phyloP scores from a whole-genome alignment of 1,140 invertebrate species.

The Acromyrmex echinatior region DNA sequence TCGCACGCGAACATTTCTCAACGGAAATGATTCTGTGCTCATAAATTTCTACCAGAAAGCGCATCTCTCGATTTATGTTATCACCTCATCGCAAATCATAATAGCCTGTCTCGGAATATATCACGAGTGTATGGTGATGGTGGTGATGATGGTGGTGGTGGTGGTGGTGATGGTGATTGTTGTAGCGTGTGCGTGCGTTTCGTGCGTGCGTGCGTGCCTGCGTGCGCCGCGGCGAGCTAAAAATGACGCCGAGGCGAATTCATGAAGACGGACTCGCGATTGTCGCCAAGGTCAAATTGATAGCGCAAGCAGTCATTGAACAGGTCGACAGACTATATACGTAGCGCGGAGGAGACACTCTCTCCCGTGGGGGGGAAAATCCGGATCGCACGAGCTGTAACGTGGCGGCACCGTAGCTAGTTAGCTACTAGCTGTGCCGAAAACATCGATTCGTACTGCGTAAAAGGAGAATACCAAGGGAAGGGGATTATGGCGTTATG shows the following conservation, averaged over 20 bases:
- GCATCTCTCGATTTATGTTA: conserved; percentile 33
- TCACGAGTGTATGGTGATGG: conserved; percentile 5
- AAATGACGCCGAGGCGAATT: conserved; percentile 32
- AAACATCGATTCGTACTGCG: conserved; percentile 70
- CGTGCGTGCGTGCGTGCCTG: neutral
- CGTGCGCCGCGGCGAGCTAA: conserved; percentile 26
- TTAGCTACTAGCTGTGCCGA: conserved; percentile 73
- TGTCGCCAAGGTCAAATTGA: conserved; percentile 66
- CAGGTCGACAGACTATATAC: conserved; percentile 39
- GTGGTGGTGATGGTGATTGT: neutral
- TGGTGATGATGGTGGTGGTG: neutral
- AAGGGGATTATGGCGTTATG: neutral
- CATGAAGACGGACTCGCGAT: conserved; percentile 45
- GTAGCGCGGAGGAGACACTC: conserved; percentile 47
- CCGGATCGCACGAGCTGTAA: conserved; percentile 59
- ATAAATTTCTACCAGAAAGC: neutral
- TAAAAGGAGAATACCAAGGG: neutral
- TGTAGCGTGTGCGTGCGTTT: neutral
- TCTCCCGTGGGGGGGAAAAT: conserved; percentile 10
- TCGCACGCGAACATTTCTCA: neutral
- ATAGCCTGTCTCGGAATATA: conserved; percentile 35
- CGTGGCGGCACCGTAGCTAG: conserved; percentile 59
- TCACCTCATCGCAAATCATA: conserved; percentile 64
- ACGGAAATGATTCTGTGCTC: neutral
- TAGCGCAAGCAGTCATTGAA: conserved; percentile 54